phyloP scores from a whole-genome alignment of 53 echinoderm and acorn worm genomes.

The Henricia sp. region DNA sequence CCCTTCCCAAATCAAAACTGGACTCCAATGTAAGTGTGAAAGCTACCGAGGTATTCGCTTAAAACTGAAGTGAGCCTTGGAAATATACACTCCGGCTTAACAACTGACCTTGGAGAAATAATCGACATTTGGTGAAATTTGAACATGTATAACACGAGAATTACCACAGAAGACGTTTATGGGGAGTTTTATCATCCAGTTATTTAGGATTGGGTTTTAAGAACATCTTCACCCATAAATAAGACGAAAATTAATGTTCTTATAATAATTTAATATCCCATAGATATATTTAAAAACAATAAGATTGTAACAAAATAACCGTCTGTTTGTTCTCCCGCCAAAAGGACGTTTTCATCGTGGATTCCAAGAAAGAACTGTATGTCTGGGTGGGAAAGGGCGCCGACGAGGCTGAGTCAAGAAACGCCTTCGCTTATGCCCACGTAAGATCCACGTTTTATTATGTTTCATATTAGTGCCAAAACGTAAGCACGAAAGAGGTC shows the following conservation, averaged over 20 bases:
- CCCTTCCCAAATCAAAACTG: conserved; percentile 75
- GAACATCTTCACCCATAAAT: too few relatives aligned
- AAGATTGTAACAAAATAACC: neutral
- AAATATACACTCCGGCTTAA: too few relatives aligned
- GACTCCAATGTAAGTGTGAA: conserved; percentile 77
- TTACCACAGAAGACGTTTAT: too few relatives aligned
- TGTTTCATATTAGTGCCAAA: too few relatives aligned
- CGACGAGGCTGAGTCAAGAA: conserved; percentile 78
- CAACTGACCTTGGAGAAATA: too few relatives aligned
- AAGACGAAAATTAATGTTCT: neutral
- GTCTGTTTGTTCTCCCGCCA: conserved; percentile 22
- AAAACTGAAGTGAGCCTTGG: too few relatives aligned
- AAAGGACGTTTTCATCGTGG: conserved; percentile 92
- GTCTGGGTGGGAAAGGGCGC: conserved; percentile 91
- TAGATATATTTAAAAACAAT: neutral
- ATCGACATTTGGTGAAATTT: too few relatives aligned
- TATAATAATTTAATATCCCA: neutral
- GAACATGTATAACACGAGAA: too few relatives aligned
- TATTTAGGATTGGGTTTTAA: too few relatives aligned
- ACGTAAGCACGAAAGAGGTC: too few relatives aligned
- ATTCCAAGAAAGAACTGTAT: conserved; percentile 75
- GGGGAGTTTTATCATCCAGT: too few relatives aligned
- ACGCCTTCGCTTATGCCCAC: conserved; percentile 88
- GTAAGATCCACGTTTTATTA: conserved; percentile 85
- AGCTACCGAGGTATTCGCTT: too few relatives aligned